Evolutionary conservation across 2,113 vertebrate genomes (phyloP), one percentile per base, ranked within the genome.

Genomic region (Mirounga angustirostris): DNA sequence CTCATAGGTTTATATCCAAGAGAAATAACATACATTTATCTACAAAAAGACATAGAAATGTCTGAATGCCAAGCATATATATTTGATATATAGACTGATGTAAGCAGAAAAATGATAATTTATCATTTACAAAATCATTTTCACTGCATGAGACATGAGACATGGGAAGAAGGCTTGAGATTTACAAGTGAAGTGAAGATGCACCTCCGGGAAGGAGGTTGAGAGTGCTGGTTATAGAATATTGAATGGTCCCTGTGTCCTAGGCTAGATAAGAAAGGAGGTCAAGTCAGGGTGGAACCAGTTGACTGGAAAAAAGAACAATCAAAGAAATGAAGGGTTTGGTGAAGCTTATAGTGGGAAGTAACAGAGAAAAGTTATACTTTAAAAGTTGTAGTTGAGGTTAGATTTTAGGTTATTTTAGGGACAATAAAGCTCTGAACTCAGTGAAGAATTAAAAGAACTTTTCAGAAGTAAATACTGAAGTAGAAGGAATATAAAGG

Each of bases 341-440:
- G 46, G 15, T 89, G 65, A 61, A 61, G 71, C 40, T 81, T 16
- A 59, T 24, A 30, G 74, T 43, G 40, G 40, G 54, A 71, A 89
- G 24, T 71, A 50, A 36, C 21, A 88, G 15, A 94, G 63, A 50
- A 71, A 63, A 59, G 40, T 74, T 58, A 36, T 18, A 40, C 33
- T 15, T 54, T 33, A 93, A 26, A 85, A 93, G 50, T 65, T 43
- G 26, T 69, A 79, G 36, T 26, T 74, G 80, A n/a, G 16, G 36
- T 86, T 78, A 54, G 82, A 78, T 93, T 74, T 85, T 85, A 65
- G 43, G 56, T 93, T 85, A 86, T 40, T 79, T 79, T 67, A 94
- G 71, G n/a, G 54, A 73, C 58, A 30, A 14, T 43, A 85, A 24
- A 85, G 59, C 36, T 78, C 50, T n/a, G 92, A 94, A 85, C 59